These are phyloP conservation scores for Herpetotheres cachinnans DNA, from an alignment of 2,113 vertebrate species.

Conservation along the genomic window DNA sequence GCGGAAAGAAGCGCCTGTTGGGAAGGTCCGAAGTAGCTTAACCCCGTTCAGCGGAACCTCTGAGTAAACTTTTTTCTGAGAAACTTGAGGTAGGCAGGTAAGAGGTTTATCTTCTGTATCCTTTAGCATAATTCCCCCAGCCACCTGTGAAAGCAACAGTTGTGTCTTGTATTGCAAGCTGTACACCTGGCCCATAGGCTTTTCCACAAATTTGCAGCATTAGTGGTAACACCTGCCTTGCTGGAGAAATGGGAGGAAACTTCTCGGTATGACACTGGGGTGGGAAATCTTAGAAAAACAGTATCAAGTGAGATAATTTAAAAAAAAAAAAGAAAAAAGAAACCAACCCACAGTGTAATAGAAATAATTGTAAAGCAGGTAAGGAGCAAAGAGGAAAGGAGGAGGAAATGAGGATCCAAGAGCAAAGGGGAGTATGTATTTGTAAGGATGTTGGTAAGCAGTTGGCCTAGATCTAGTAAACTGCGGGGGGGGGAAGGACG, in stretches of 20 bases:
- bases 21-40: too few relatives aligned
- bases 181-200: neutral
- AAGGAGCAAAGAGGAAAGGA: neutral
- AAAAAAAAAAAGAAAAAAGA: too few relatives aligned
- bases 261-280: too few relatives aligned
- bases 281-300: too few relatives aligned
- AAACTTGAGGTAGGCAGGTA: neutral
- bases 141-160: fast-evolving
- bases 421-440: neutral
- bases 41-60: neutral
- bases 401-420: neutral
- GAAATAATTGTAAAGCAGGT: neutral
- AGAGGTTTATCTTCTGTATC: too few relatives aligned
- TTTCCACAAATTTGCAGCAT: fast-evolving
- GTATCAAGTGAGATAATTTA: neutral
- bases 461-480: neutral
- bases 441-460: neutral
- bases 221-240: too few relatives aligned
- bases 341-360: fast-evolving
- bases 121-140: too few relatives aligned
- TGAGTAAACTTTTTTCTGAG: too few relatives aligned
- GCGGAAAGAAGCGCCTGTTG: too few relatives aligned
- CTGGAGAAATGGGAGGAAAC: neutral
- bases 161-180: fast-evolving
- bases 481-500: fast-evolving